A percentile compares a stretch with the other conserved stretches of the same genome.
Conservation (phyloP, 2,113 vertebrate species). For the Damaliscus lunatus region DNA sequence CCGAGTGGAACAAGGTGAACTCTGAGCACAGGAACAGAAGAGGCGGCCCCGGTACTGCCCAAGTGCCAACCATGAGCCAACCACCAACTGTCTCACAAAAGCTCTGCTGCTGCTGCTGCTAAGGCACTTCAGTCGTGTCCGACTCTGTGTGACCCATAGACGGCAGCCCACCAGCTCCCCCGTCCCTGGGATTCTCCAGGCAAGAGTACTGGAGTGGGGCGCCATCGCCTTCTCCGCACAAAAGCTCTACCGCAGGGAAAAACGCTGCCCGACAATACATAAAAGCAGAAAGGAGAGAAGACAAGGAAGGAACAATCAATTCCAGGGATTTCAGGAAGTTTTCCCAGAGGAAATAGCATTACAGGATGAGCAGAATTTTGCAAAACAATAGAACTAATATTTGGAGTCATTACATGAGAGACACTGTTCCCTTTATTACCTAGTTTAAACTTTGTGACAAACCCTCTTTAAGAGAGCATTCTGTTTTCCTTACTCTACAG, state of each 20-base stretch:
- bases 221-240: no score
- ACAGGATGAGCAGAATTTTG: background rate
- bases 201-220: no score
- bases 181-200: no score
- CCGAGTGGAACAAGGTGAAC: background rate
- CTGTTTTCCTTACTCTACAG: background rate
- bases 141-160: no score
- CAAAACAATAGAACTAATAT: background rate
- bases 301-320: background rate
- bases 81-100: background rate
- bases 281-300: background rate
- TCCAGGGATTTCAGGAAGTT: background rate
- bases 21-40: background rate
- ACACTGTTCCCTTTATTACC: background rate
- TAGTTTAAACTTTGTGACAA: background rate
- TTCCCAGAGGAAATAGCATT: background rate
- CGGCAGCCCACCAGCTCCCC: no score
- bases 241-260: background rate
- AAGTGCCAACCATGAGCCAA: background rate
- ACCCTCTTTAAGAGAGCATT: background rate
- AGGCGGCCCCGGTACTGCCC: accelerated
- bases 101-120: background rate
- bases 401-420: background rate
- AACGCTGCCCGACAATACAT: background rate
- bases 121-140: no score